phyloP scores from a whole-genome alignment of 2,113 vertebrate genomes.

The Larimichthys crocea region DNA sequence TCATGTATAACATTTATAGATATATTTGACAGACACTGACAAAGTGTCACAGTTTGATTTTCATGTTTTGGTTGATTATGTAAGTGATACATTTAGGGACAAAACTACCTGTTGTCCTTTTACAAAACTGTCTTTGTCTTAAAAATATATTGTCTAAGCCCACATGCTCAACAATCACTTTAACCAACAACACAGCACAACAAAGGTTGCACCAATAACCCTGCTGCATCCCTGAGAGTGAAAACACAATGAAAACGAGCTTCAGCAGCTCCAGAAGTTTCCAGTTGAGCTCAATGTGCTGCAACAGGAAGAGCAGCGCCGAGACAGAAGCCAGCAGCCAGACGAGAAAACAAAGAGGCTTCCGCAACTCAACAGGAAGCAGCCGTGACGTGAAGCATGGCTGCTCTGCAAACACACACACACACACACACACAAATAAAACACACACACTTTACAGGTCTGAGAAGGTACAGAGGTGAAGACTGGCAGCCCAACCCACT shows the following conservation, averaged over 20 bases:
- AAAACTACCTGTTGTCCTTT: neutral
- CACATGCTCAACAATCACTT: neutral
- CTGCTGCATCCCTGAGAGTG: neutral
- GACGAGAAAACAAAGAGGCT: constrained; percentile 74
- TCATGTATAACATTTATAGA: too few species aligned
- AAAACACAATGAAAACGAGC: constrained; percentile 17
- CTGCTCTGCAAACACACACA: constrained; percentile 48
- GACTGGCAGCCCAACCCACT: neutral
- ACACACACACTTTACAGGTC: neutral
- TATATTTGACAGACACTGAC: neutral
- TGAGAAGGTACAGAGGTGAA: neutral
- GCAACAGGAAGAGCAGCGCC: constrained; percentile 66
- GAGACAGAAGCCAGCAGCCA: constrained; percentile 62
- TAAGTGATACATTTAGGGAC: neutral
- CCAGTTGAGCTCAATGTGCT: constrained; percentile 30
- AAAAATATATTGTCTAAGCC: neutral
- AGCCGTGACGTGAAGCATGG: constrained; percentile 49
- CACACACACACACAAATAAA: neutral
- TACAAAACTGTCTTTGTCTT: neutral
- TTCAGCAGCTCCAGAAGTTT: constrained; percentile 44
- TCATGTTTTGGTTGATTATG: neutral
- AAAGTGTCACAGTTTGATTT: neutral
- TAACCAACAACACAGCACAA: neutral
- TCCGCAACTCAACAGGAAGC: constrained; percentile 81
- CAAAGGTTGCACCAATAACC: neutral